Evolutionary conservation across 2,797 vertebrate species (phyloP).

Genomic region (Muscicapa striata): DNA sequence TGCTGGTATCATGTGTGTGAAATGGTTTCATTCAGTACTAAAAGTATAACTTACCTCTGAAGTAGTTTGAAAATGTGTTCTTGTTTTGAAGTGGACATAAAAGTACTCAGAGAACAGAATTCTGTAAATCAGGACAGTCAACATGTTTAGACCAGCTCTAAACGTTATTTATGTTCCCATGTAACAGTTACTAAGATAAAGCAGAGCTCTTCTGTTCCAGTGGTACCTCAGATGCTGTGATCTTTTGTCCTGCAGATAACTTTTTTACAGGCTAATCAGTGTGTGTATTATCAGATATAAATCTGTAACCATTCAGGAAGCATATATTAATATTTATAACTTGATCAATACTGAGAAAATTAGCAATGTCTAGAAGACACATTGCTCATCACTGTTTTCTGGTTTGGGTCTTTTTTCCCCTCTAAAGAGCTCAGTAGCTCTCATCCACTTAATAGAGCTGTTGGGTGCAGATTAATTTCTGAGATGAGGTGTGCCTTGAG

Average conservation of each 20-base stretch:
- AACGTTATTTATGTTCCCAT: neutral
- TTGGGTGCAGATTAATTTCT: neutral
- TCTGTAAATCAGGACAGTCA: neutral
- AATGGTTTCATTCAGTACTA: neutral
- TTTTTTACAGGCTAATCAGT: neutral
- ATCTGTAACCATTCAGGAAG: neutral
- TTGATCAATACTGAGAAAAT: neutral
- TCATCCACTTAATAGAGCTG: neutral
- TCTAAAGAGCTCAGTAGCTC: neutral
- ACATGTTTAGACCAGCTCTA: neutral
- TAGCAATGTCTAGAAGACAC: neutral
- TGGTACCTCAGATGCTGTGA: neutral
- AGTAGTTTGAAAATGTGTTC: neutral
- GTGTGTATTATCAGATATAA: neutral
- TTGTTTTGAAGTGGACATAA: neutral
- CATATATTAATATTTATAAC: neutral
- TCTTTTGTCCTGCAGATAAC: neutral
- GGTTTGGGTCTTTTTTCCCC: fast-evolving
- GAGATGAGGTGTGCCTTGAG: neutral
- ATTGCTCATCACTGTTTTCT: neutral
- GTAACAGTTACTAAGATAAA: neutral
- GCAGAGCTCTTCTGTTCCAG: neutral
- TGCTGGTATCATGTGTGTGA: neutral
- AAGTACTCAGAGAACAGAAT: neutral
- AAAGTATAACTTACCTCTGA: neutral